A percentile compares a stretch with the other conserved stretches of the same genome.
Evolutionary conservation across 2,797 vertebrate genomes (phyloP).

Genomic region (Prunella strophiata): DNA sequence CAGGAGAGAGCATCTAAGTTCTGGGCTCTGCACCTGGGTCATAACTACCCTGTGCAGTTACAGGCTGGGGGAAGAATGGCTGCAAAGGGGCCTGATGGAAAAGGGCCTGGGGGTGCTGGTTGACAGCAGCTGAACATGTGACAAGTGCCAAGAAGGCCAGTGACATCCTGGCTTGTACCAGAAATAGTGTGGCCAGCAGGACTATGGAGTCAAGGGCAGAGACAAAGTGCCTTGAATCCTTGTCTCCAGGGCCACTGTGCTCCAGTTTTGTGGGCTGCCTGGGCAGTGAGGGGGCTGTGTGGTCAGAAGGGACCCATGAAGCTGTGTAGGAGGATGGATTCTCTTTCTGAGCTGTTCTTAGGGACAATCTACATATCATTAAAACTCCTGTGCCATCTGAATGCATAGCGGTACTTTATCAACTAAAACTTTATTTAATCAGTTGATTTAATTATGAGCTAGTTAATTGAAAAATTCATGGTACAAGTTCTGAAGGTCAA

Average conservation of each 20-base stretch:
- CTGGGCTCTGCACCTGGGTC: neutral
- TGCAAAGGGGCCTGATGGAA: neutral
- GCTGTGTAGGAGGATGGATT: constrained; percentile 4
- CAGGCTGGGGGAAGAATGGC: neutral
- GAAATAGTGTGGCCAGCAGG: neutral
- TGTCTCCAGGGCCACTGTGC: neutral
- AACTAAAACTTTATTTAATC: constrained; percentile 73
- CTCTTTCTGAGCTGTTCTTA: constrained; percentile 12
- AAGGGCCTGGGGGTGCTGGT: neutral
- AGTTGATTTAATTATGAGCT: constrained; percentile 75
- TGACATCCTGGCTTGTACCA: neutral
- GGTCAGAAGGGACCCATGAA: neutral
- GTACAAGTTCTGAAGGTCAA: constrained; percentile 73
- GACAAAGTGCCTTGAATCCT: neutral
- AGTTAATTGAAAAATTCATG: constrained; percentile 74
- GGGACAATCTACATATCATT: constrained; percentile 71
- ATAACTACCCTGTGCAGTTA: neutral
- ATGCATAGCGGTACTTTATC: constrained; percentile 67
- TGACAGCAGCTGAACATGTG: neutral
- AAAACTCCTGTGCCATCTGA: constrained; percentile 60
- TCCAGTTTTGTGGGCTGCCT: neutral
- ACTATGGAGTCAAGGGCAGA: neutral
- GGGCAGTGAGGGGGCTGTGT: neutral
- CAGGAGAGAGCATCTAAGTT: neutral
- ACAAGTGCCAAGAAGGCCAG: neutral